Evolutionary conservation across 2,888 invertebrate species (phyloP), one percentile per base, ranked within the genome.

Genomic region (Blomia tropicalis): DNA sequence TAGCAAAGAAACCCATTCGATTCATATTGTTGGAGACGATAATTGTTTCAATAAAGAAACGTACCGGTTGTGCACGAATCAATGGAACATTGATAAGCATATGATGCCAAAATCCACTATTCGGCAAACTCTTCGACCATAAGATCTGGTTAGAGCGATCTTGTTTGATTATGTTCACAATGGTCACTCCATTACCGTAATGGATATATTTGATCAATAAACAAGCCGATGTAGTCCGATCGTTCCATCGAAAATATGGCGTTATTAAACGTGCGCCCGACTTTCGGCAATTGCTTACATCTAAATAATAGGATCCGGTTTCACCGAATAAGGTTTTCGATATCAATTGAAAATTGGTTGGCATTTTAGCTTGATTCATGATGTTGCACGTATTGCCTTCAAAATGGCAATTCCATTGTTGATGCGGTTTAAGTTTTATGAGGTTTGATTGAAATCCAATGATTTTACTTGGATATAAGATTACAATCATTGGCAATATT

Each of bases 1-100:
- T 3, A n/a, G 56, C 56, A 19, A 56, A 56, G 25, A 56, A 56
- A 19, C 56, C 56, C n/a, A 23, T 31, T 56, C n/a, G n/a, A 25
- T 56, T 27, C n/a, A n/a, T 7, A 17, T 36, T 7, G 17, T 36
- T 36, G 17, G 7, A n/a, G n/a, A n/a, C 17, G 36, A 36, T 11
- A 36, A 11, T 36, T 17, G 36, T 17, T 56, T 56, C 56, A 14
- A 56, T 30, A 23, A 56, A 56, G 23, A 56, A 56, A 19, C 56
- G 56, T 2, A 11, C 29, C 1, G 56, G 29, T 2, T 19, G 17
- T 32, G 2, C 29, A n/a, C 30, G 36, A 30, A 32, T 14, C 11
- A 56, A n/a, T 19, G 17, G 25, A 2, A 56, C 25, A 30, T 31
- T 23, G 3, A 56, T 56, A 19, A 29, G 56, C 14, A 22, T 31